A percentile compares a stretch with the other conserved stretches of the same genome.
Conservation (phyloP, 2,113 vertebrate genomes). For the Carlito syrichta region DNA sequence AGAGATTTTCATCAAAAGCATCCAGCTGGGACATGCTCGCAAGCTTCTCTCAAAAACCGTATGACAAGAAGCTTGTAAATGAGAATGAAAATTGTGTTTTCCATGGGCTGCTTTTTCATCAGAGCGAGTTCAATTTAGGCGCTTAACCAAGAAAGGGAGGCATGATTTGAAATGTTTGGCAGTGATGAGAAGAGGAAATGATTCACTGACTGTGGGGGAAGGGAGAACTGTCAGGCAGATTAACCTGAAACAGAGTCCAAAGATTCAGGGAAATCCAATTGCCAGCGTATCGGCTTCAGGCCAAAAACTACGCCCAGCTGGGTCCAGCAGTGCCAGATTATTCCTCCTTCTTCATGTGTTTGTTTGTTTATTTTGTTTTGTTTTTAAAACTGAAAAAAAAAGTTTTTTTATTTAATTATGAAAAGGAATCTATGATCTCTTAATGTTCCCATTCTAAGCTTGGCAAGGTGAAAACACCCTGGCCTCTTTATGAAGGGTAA, state of each 20-base stretch:
- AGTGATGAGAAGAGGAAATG: constrained; percentile 74
- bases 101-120: background rate
- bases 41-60: background rate
- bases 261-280: background rate
- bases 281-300: background rate
- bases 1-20: background rate
- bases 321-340: fast-evolving
- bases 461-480: background rate
- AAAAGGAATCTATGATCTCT: background rate
- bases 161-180: constrained; percentile 23
- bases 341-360: background rate
- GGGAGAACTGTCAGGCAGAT: background rate
- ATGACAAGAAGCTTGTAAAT: background rate
- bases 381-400: background rate
- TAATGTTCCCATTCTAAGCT: background rate
- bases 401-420: background rate
- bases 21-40: background rate
- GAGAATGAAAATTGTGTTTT: constrained; percentile 1
- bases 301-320: background rate
- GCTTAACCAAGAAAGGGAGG: background rate
- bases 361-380: background rate
- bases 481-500: background rate
- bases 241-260: background rate
- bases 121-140: background rate
- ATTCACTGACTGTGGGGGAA: constrained; percentile 12